Evolutionary conservation across 2,113 vertebrate genomes (phyloP).

Genomic region (Lathamus discolor): DNA sequence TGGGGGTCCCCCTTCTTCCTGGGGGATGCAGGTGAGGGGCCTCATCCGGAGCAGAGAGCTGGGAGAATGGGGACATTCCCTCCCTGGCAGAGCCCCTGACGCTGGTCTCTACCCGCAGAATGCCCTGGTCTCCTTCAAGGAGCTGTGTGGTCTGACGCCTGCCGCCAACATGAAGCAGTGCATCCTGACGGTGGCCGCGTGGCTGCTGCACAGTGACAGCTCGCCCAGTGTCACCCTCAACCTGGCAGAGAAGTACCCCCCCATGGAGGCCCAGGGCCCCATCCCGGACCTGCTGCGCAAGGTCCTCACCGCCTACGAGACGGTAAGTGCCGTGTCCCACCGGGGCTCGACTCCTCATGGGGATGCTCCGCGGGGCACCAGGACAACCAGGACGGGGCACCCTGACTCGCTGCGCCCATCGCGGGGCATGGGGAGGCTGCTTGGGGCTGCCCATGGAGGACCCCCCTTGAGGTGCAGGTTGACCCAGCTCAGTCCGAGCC

Average conservation of each 20-base stretch:
- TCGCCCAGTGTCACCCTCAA: constrained; percentile 82
- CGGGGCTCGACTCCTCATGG: rapidly evolving
- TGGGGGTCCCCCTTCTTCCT: rapidly evolving
- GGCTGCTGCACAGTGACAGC: constrained; percentile 88
- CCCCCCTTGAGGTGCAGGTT: neutral
- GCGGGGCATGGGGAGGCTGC: neutral
- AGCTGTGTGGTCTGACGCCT: constrained; percentile 89
- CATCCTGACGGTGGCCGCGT: constrained; percentile 86
- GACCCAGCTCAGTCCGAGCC: rapidly evolving
- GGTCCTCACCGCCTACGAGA: constrained; percentile 89
- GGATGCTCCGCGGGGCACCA: neutral
- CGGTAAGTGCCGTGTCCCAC: constrained; percentile 64
- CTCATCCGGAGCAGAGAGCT: neutral
- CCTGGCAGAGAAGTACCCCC: constrained; percentile 86
- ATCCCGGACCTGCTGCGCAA: constrained; percentile 89
- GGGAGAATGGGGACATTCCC: rapidly evolving
- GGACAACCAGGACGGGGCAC: neutral
- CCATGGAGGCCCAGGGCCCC: constrained; percentile 88
- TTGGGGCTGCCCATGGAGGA: neutral
- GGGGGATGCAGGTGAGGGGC: rapidly evolving
- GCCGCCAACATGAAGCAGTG: constrained; percentile 94
- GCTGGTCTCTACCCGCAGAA: constrained; percentile 73
- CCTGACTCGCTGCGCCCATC: rapidly evolving
- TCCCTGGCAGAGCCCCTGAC: neutral
- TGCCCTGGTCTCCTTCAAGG: constrained; percentile 91